Evolutionary conservation across 2,113 vertebrate species (phyloP).

Genomic region (Verasper variegatus): DNA sequence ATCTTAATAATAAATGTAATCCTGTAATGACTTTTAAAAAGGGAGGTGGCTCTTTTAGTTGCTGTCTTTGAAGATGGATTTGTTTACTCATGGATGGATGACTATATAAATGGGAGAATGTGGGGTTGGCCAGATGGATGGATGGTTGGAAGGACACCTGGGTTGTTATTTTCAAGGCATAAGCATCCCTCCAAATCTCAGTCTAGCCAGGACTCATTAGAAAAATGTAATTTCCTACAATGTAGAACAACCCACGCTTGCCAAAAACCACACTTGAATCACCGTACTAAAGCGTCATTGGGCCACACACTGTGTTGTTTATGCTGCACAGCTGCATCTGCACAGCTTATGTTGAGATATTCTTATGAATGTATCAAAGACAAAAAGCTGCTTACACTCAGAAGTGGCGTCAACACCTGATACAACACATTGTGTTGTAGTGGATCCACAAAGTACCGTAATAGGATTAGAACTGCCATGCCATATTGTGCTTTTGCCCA

Average conservation of each 20-base stretch:
- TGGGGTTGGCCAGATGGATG: conserved; percentile 24
- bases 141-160: conserved; percentile 21
- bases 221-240: not conserved
- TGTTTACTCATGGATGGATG: conserved; percentile 4
- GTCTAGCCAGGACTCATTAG: conserved; percentile 18
- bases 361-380: not conserved
- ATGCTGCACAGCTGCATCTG: conserved; percentile 24
- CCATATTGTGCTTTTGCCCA: conserved; percentile 18
- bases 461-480: conserved; percentile 23
- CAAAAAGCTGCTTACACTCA: not conserved
- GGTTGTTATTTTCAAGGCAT: conserved; percentile 13
- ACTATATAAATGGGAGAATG: conserved; percentile 32
- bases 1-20: not conserved
- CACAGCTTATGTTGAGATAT: not conserved
- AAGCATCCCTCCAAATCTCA: conserved; percentile 8
- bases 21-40: not conserved
- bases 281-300: conserved; percentile 7
- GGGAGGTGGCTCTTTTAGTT: conserved; percentile 10
- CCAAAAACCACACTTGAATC: not conserved
- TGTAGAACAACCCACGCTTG: not conserved
- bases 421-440: not conserved
- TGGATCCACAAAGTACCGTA: not conserved
- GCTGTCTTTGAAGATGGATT: conserved; percentile 5
- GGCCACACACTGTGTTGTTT: not conserved
- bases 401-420: conserved; percentile 11